A percentile compares a stretch with the other conserved stretches of the same genome.
Conservation (phyloP, 2,113 vertebrate species). For the Hemichromis elongatus region DNA sequence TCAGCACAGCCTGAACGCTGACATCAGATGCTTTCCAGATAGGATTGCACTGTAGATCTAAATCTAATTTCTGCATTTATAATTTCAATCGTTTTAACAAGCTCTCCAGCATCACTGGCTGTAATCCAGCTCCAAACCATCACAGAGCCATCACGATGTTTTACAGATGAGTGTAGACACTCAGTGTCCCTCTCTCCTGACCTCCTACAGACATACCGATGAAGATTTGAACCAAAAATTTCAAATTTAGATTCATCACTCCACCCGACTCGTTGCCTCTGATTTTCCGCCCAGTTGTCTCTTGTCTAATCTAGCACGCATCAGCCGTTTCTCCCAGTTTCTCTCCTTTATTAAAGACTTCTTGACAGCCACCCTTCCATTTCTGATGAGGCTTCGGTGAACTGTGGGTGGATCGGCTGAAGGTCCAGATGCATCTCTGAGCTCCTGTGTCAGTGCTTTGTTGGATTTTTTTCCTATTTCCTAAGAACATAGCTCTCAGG, state of each 20-base stretch:
- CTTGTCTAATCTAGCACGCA: not conserved
- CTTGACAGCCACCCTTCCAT: not conserved
- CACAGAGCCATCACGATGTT: not conserved
- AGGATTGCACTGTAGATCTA: not conserved
- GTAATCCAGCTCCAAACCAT: not conserved
- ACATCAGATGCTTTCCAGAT: not conserved
- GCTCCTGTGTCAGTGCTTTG: not conserved
- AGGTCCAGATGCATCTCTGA: not conserved
- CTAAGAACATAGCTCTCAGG: not conserved
- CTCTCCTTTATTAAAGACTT: not conserved
- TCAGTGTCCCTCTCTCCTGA: not conserved
- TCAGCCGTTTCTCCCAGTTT: accelerated
- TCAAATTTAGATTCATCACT: not conserved
- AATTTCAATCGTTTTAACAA: not conserved
- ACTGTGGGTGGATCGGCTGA: not conserved
- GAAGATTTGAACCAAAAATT: not conserved
- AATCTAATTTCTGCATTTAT: not conserved
- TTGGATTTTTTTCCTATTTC: too few species aligned
- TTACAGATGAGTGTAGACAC: not conserved
- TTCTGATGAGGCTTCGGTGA: not conserved
- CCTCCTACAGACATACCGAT: not conserved
- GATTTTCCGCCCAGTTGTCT: not conserved
- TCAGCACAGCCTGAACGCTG: not conserved
- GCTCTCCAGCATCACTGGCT: not conserved
- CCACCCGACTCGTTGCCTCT: not conserved